These are phyloP conservation scores for Rhinopomastus cyanomelas DNA, from an alignment of 2,113 vertebrate species.

Conservation along the genomic window DNA sequence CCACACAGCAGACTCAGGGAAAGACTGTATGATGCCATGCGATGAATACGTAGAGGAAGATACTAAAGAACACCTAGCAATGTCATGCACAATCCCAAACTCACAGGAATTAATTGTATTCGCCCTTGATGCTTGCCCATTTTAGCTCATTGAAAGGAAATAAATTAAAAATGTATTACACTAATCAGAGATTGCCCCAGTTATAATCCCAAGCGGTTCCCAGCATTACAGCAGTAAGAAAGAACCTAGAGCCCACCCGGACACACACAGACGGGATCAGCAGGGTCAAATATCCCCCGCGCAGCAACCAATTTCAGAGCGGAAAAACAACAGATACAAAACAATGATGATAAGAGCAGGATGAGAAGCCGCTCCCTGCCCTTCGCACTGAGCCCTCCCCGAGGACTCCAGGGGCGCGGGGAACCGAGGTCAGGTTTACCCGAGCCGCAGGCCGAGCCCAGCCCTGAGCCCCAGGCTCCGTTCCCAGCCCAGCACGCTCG, in stretches of 20 bases:
- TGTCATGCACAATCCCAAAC: neutral
- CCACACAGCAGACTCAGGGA: neutral
- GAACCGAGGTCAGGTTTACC: neutral
- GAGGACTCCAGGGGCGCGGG: neutral
- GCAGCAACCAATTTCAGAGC: neutral
- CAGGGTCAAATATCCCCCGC: neutral
- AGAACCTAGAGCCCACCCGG: neutral
- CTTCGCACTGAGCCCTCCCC: neutral
- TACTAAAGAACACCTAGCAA: neutral
- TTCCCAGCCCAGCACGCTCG: neutral
- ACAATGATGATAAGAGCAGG: no score
- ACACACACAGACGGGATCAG: neutral
- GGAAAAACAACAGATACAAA: neutral
- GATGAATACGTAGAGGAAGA: neutral
- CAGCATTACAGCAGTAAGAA: neutral
- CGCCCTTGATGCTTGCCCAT: neutral
- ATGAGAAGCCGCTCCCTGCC: neutral
- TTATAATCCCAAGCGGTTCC: neutral
- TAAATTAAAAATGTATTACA: conserved; percentile 15
- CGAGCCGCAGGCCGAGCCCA: neutral
- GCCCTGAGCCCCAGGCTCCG: neutral
- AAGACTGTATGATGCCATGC: neutral
- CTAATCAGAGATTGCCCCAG: neutral
- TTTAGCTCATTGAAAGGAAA: neutral
- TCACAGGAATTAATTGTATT: neutral